A percentile compares a stretch with the other conserved stretches of the same genome.
phyloP scores from a whole-genome alignment of 2,797 vertebrate species.

The Lateolabrax maculatus region DNA sequence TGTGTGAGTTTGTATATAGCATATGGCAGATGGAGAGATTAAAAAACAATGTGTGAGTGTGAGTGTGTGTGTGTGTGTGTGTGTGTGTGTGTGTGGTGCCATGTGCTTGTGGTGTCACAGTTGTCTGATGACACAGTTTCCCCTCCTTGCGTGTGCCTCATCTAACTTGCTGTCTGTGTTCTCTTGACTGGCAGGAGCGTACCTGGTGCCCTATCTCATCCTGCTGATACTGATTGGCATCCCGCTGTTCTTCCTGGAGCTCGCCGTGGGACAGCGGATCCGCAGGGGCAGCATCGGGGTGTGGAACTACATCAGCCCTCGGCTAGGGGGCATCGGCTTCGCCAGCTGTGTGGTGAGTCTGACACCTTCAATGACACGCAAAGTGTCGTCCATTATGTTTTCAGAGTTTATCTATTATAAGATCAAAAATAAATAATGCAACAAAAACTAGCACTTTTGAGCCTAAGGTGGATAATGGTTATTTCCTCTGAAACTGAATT shows the following conservation, averaged over 20 bases:
- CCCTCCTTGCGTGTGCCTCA: not conserved
- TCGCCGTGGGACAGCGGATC: slow-evolving; percentile 96
- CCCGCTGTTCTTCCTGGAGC: slow-evolving; percentile 98
- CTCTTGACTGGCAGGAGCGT: slow-evolving; percentile 88
- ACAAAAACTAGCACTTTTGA: not conserved
- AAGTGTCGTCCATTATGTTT: not conserved
- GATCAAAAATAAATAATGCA: not conserved
- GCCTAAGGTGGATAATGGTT: no score
- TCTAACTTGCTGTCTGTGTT: not conserved
- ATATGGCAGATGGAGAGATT: not conserved
- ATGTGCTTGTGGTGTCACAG: not conserved
- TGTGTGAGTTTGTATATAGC: not conserved
- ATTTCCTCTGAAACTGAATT: not conserved
- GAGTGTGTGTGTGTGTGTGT: slow-evolving; percentile 1
- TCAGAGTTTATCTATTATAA: not conserved
- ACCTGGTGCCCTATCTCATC: slow-evolving; percentile 96
- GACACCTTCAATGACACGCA: no score
- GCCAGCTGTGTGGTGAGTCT: slow-evolving; percentile 95
- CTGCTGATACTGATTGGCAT: slow-evolving; percentile 95
- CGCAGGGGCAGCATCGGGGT: slow-evolving; percentile 97
- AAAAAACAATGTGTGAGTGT: no score
- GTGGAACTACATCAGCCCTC: slow-evolving; percentile 98
- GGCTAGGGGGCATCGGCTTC: slow-evolving; percentile 96
- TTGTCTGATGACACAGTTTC: slow-evolving; percentile 30
- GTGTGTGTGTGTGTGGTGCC: not conserved